phyloP scores from a whole-genome alignment of 92 coral and sea anemone genomes.

The Porites divaricata region DNA sequence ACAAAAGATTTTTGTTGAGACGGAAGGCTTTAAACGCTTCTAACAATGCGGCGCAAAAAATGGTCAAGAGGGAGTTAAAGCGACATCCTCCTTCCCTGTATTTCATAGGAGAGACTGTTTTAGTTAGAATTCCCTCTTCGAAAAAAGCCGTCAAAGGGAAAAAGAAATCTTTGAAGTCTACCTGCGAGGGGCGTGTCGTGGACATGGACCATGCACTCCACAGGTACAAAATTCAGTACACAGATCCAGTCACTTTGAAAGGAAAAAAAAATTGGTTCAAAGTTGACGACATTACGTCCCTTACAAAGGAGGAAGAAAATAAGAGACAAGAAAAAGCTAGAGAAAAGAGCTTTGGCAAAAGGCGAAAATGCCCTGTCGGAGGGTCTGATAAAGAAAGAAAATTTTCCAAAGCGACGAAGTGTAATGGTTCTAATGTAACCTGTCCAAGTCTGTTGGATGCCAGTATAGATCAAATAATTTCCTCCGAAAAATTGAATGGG shows the following conservation, averaged over 20 bases:
- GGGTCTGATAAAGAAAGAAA: no score
- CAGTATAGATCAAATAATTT: no score
- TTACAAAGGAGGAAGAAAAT: conserved; percentile 45
- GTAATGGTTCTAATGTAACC: no score
- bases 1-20: no score
- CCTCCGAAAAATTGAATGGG: no score
- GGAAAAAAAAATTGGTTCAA: conserved; percentile 33
- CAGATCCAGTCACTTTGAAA: conserved; percentile 20
- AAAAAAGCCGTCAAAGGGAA: conserved; percentile 37
- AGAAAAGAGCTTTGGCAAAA: no score
- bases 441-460: no score
- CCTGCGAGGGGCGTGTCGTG: no score
- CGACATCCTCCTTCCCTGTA: conserved; percentile 33
- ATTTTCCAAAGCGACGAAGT: no score
- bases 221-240: not conserved
- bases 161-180: conserved; percentile 16
- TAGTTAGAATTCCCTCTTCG: conserved; percentile 20
- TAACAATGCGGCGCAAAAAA: conserved; percentile 25
- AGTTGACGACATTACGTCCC: conserved; percentile 34
- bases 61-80: conserved; percentile 31
- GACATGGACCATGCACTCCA: conserved; percentile 21
- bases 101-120: conserved; percentile 14
- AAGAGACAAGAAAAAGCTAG: no score
- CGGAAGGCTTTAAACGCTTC: conserved; percentile 10
- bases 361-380: no score